Conservation (phyloP, 2,888 invertebrate species). For the Macrosoma leucophasiata region DNA sequence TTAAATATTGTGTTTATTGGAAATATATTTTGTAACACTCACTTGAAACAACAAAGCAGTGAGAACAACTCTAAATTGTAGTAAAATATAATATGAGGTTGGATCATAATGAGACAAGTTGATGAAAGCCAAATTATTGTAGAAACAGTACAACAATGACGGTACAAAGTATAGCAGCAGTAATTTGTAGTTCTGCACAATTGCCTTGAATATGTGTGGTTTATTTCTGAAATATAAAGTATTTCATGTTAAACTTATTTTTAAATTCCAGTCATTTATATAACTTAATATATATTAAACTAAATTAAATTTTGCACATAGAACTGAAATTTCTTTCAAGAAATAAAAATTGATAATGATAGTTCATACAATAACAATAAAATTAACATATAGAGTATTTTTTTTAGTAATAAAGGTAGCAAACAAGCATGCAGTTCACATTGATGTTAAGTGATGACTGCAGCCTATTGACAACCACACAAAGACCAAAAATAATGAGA, state of each 20-base stretch:
- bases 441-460: no score
- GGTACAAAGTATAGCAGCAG: constrained; percentile 91
- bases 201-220: constrained; percentile 71
- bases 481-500: no score
- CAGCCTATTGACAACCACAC: no score
- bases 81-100: constrained; percentile 92
- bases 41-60: constrained; percentile 96
- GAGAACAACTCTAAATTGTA: constrained; percentile 93
- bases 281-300: no score
- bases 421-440: no score
- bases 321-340: no score
- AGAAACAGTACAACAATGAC: constrained; percentile 92
- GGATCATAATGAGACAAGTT: constrained; percentile 95
- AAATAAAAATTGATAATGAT: no score
- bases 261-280: background rate
- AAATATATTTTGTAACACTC: constrained; percentile 28
- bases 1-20: constrained; percentile 1
- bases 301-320: no score
- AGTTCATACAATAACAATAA: no score
- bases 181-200: constrained; percentile 78
- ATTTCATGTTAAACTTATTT: constrained; percentile 13
- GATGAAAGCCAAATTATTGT: constrained; percentile 94
- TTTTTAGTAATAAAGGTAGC: no score
- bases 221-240: constrained; percentile 77
- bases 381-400: no score